phyloP scores from a whole-genome alignment of 1,140 invertebrate species.

The Cyclargus thomasi region DNA sequence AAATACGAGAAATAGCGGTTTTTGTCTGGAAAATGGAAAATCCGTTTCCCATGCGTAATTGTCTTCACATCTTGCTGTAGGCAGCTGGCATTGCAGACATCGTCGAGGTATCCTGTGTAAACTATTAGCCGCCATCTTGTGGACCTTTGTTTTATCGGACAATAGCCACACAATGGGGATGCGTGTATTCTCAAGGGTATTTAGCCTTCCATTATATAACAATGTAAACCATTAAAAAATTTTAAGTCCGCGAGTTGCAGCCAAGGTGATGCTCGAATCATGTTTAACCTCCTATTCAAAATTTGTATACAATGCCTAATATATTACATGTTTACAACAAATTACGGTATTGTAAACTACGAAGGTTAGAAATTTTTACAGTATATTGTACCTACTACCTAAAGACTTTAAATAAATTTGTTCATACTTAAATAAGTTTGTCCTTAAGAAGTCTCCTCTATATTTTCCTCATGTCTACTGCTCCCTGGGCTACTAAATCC shows the following conservation, averaged over 20 bases:
- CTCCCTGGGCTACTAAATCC: too few species aligned
- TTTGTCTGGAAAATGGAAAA: too few species aligned
- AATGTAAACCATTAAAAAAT: conserved; percentile 3
- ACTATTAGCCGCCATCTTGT: conserved; percentile 35
- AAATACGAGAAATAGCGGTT: too few species aligned
- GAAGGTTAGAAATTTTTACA: neutral
- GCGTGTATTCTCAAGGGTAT: conserved; percentile 10
- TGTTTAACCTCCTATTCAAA: neutral
- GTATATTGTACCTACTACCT: too few species aligned
- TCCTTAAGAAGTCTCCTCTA: too few species aligned
- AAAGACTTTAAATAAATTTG: too few species aligned
- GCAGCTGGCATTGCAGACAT: conserved; percentile 1
- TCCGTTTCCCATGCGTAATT: too few species aligned
- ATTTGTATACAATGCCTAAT: conserved; percentile 6
- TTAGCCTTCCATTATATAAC: neutral
- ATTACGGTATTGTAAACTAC: neutral
- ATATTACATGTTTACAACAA: conserved; percentile 3
- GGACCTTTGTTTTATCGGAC: conserved; percentile 46
- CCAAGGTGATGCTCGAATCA: neutral
- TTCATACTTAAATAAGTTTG: too few species aligned
- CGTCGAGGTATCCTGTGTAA: conserved; percentile 21
- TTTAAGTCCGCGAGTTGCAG: neutral
- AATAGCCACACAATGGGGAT: conserved; percentile 40
- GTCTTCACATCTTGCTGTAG: neutral
- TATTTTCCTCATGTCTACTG: too few species aligned